phyloP scores from a whole-genome alignment of 1,140 invertebrate species.

The Fopius arisanus region DNA sequence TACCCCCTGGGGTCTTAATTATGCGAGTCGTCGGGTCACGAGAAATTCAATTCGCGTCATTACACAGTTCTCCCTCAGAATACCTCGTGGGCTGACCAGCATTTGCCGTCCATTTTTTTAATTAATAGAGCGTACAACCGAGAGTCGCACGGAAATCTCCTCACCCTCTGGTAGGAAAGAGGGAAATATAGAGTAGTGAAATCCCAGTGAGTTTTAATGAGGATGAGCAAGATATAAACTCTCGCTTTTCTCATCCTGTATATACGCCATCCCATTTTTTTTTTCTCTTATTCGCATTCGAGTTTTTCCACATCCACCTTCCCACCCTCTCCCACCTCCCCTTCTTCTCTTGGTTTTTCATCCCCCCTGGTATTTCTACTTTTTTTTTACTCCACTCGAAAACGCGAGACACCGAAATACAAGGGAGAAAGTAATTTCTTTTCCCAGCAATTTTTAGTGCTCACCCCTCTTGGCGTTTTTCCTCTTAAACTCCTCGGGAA shows the following conservation, averaged over 20 bases:
- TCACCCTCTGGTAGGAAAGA: not conserved
- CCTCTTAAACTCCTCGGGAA: not conserved
- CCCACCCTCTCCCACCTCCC: not conserved
- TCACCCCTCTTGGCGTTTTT: constrained; percentile 8
- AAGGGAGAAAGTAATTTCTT: constrained; percentile 36
- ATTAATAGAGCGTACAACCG: constrained; percentile 44
- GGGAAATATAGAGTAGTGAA: not conserved
- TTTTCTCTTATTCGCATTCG: not conserved
- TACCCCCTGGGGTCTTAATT: constrained; percentile 34
- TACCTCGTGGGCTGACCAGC: constrained; percentile 36
- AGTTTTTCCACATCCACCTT: constrained; percentile 1
- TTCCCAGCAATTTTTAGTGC: constrained; percentile 29
- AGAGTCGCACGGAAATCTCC: not conserved
- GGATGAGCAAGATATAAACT: constrained; percentile 10
- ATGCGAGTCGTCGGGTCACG: constrained; percentile 28
- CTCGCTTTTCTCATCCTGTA: not conserved
- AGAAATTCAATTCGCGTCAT: constrained; percentile 11
- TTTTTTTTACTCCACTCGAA: constrained; percentile 24
- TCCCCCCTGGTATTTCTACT: not conserved
- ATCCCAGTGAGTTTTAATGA: constrained; percentile 7
- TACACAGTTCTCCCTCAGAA: not conserved
- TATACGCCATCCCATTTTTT: constrained; percentile 8
- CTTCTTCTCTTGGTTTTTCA: not conserved
- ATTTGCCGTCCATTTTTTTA: constrained; percentile 43
- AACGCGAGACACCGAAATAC: constrained; percentile 35